A percentile compares a stretch with the other conserved stretches of the same genome.
Evolutionary conservation across 2,797 vertebrate genomes (phyloP).

Genomic region (Pseudochirops cupreus): DNA sequence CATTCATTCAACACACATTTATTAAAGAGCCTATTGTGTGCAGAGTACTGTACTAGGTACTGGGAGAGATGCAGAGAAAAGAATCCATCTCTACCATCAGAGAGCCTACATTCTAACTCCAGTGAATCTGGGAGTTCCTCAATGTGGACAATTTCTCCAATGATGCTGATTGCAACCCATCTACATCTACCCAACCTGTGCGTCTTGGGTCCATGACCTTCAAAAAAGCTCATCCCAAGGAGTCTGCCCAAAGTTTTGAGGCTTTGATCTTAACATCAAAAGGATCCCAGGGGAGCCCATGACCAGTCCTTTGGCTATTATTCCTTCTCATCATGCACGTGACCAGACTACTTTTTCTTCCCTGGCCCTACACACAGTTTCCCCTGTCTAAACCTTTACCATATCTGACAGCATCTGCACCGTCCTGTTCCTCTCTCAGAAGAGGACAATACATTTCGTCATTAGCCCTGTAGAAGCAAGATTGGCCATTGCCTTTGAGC

Average conservation of each 20-base stretch:
- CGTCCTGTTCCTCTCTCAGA: neutral
- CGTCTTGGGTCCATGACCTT: neutral
- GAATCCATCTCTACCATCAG: neutral
- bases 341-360: neutral
- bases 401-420: neutral
- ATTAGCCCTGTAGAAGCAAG: neutral
- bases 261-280: neutral
- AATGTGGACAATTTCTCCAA: neutral
- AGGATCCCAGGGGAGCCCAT: neutral
- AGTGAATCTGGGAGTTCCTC: neutral
- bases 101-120: neutral
- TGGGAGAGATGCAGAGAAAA: neutral
- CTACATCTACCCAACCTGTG: neutral
- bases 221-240: neutral
- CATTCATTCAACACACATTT: neutral
- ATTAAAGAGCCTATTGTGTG: neutral
- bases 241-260: neutral
- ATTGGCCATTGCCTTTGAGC: neutral
- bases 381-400: neutral
- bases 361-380: neutral
- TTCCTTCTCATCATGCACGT: neutral
- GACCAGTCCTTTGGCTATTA: neutral
- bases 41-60: neutral
- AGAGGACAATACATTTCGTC: neutral
- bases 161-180: neutral